phyloP scores from a whole-genome alignment of 2,113 vertebrate genomes.

The Psittacula cyanocephala region DNA sequence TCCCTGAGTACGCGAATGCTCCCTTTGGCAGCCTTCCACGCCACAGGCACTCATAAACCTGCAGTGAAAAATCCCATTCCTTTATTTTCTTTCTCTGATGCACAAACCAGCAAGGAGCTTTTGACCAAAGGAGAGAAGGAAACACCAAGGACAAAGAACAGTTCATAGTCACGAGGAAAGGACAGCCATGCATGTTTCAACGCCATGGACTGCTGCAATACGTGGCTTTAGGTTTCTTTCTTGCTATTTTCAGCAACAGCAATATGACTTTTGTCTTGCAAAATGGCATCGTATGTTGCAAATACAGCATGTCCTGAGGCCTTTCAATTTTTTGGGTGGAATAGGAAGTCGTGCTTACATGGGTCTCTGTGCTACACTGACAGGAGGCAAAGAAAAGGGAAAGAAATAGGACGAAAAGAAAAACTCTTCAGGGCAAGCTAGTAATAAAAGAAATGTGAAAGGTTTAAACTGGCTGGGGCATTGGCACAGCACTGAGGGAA shows the following conservation, averaged over 20 bases:
- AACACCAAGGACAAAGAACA: neutral
- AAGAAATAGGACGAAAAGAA: neutral
- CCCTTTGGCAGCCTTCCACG: neutral
- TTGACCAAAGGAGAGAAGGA: neutral
- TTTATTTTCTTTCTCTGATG: neutral
- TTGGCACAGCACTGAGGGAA: neutral
- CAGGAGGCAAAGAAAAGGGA: neutral
- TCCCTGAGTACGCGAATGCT: neutral
- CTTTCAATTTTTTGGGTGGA: neutral
- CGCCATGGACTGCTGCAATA: neutral
- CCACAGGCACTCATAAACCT: neutral
- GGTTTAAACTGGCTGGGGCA: neutral
- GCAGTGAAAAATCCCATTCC: neutral
- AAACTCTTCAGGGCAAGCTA: slow-evolving; percentile 18
- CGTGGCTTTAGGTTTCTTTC: neutral
- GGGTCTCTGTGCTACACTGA: neutral
- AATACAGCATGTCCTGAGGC: neutral
- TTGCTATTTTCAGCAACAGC: neutral
- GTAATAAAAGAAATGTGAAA: slow-evolving; percentile 10
- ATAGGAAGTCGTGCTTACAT: neutral
- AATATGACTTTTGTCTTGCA: slow-evolving; percentile 3
- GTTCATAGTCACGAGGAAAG: neutral
- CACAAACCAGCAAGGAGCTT: neutral
- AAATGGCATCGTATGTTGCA: neutral
- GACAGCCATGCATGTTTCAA: neutral